Evolutionary conservation across 2,888 invertebrate species (phyloP), one percentile per base, ranked within the genome.

Genomic region (Blomia tropicalis): DNA sequence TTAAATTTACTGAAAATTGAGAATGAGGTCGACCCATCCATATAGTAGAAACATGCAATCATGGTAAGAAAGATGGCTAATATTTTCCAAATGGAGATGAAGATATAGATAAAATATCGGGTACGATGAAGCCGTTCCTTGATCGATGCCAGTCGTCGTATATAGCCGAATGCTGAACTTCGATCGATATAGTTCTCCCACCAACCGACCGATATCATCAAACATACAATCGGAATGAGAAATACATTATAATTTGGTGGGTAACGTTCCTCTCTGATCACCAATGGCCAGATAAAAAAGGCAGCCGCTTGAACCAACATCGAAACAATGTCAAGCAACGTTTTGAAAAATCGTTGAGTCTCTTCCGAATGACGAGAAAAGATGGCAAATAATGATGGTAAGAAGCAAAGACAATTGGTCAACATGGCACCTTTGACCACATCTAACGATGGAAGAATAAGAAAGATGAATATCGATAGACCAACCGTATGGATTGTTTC

Each of bases 171-270:
- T 0, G 88, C 84, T 63, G 92, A 90, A 70, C 87, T 82, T 63
- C 82, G 79, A 63, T 87, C 85, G 1, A 92, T 87, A 72, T 88
- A 96, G 75, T 96, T 96, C 75, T 96, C 95, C 96, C 96, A 96
- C 91, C 93, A 95, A 27, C 89, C 88, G 43, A 88, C 79, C 0
- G 95, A 95, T 66, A 90, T 84, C 70, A 91, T 80, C 61, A 90
- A 74, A 41, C 90, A 80, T 0, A 90, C 80, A 0, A 88, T 77
- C 0, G 93, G 91, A 69, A 95, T 86, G 2, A 56, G 29, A 36
- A 36, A 4, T 2, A 29, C 29, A 56, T 56, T 56, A 19, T 44
- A 58, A 7, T 17, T 19, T 19, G 64, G 47, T 5, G 43, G 29
- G 11, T 54, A 60, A 3, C 58, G 27, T 23, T 65, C 64, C 67